These are phyloP conservation scores for Stichodactyla helianthus DNA, from an alignment of 64 coral and sea anemone genomes.

Conservation along the genomic window DNA sequence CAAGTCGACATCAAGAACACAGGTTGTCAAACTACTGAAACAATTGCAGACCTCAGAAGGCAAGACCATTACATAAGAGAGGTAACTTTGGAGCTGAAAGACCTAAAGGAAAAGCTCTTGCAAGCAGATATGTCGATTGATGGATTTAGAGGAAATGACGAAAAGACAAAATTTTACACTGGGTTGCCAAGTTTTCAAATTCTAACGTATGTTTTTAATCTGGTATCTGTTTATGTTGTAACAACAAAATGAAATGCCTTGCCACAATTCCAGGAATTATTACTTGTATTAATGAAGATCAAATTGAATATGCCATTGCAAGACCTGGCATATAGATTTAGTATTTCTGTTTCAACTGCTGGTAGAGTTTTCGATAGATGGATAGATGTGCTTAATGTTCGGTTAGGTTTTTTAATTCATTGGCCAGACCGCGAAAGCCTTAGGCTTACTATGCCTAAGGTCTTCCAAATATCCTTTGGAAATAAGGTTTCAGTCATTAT, in stretches of 20 bases:
- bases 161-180: too few species aligned
- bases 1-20: too few species aligned
- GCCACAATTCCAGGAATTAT: conserved; percentile 11
- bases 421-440: conserved; percentile 12
- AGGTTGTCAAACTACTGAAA: too few species aligned
- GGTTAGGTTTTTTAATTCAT: not conserved
- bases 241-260: conserved; percentile 3
- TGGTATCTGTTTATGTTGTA: not conserved
- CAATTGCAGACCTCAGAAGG: conserved; percentile 12
- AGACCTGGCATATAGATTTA: conserved; percentile 24
- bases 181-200: conserved; percentile 1
- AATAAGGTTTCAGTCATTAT: too few species aligned
- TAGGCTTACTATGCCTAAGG: too few species aligned
- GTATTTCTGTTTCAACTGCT: conserved; percentile 26
- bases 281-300: conserved; percentile 37
- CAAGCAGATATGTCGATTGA: not conserved
- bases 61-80: not conserved
- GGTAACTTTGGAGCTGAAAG: not conserved
- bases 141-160: conserved; percentile 14
- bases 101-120: not conserved
- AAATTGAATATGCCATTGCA: conserved; percentile 23
- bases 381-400: not conserved
- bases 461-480: too few species aligned
- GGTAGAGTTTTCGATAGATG: conserved; percentile 21
- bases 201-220: not conserved